phyloP scores from a whole-genome alignment of 2,113 vertebrate species.

The Spea multiplicata region DNA sequence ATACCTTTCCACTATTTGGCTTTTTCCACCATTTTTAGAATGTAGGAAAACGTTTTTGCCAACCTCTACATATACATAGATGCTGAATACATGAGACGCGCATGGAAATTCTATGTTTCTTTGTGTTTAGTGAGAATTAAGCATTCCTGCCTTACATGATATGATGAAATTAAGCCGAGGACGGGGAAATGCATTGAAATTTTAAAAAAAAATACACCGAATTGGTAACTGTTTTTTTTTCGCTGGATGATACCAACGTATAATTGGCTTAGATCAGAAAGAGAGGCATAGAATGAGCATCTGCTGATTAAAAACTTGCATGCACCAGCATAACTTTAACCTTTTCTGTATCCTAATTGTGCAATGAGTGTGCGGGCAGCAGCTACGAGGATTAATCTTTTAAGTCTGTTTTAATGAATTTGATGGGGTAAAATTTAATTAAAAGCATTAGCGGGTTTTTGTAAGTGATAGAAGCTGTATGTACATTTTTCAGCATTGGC shows the following conservation, averaged over 20 bases:
- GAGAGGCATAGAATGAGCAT: background rate
- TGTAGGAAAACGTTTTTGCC: no score
- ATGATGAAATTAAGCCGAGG: no score
- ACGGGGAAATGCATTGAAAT: no score
- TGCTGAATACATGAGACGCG: no score
- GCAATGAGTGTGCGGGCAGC: slow-evolving; percentile 30
- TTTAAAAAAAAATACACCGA: no score
- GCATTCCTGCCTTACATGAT: no score
- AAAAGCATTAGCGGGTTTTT: slow-evolving; percentile 39
- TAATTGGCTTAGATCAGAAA: background rate
- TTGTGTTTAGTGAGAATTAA: no score
- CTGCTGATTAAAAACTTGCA: slow-evolving; percentile 34
- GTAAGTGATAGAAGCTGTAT: slow-evolving; percentile 5
- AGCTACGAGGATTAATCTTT: slow-evolving; percentile 44
- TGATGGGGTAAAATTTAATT: slow-evolving; percentile 48
- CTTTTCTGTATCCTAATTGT: slow-evolving; percentile 45
- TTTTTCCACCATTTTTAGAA: no score
- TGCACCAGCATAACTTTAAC: slow-evolving; percentile 45
- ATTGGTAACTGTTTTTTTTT: no score
- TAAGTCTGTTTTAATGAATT: slow-evolving; percentile 44
- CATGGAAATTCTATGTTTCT: no score
- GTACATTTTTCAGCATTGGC: slow-evolving; percentile 1
- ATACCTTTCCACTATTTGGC: no score
- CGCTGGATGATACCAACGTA: background rate
- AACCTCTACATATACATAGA: no score